These are phyloP conservation scores for Drosophila littoralis DNA, from an alignment of 1,140 invertebrate genomes.

Conservation along the genomic window DNA sequence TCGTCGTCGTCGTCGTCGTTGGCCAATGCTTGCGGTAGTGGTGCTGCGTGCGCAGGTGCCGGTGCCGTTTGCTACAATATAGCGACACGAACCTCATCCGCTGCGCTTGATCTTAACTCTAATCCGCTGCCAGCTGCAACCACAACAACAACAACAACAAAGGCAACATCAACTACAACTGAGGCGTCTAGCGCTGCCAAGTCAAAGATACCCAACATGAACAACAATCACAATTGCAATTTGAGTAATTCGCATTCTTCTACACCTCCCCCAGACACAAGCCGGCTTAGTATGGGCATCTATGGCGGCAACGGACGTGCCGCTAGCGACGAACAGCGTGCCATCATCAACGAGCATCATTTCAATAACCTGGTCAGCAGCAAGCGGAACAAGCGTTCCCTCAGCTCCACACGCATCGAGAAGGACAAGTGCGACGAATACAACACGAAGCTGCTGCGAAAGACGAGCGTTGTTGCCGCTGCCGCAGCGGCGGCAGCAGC, in stretches of 20 bases:
- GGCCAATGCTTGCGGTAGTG: slow-evolving; percentile 19
- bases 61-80: slow-evolving; percentile 44
- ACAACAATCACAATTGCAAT: slow-evolving; percentile 56
- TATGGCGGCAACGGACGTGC: slow-evolving; percentile 38
- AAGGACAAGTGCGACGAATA: slow-evolving; percentile 83
- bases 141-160: slow-evolving; percentile 24
- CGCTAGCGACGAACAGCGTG: slow-evolving; percentile 55
- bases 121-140: slow-evolving; percentile 68
- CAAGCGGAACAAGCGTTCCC: slow-evolving; percentile 79
- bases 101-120: slow-evolving; percentile 82
- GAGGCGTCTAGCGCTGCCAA: slow-evolving; percentile 17
- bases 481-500: slow-evolving; percentile 59
- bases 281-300: slow-evolving; percentile 63
- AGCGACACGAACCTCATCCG: slow-evolving; percentile 71
- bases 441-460: slow-evolving; percentile 78
- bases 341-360: slow-evolving; percentile 40
- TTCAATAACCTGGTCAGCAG: slow-evolving; percentile 42
- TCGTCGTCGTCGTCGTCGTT: slow-evolving; percentile 40
- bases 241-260: slow-evolving; percentile 66
- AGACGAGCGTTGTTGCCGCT: slow-evolving; percentile 59
- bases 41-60: slow-evolving; percentile 7
- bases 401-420: slow-evolving; percentile 80
- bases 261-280: slow-evolving; percentile 77
- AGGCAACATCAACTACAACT: slow-evolving; percentile 28
- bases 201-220: slow-evolving; percentile 63